Percentiles rank a stretch among this genome's conserved stretches.
phyloP scores from a whole-genome alignment of 2,888 invertebrate genomes.

The Diaphora mendica region DNA sequence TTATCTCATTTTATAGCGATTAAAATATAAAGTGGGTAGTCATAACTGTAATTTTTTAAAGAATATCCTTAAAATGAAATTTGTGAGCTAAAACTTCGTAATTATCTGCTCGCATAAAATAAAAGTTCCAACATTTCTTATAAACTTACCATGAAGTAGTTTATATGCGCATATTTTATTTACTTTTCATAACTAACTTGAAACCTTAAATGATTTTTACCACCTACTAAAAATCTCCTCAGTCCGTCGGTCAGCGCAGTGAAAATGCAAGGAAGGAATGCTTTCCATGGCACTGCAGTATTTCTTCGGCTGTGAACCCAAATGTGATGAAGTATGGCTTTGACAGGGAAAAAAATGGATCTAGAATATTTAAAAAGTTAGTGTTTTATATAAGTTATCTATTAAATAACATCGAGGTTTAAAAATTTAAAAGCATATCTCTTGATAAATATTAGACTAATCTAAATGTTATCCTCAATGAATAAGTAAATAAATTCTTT shows the following conservation, averaged over 20 bases:
- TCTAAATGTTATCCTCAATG: background rate
- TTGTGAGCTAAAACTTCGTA: constrained; percentile 41
- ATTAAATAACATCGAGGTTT: background rate
- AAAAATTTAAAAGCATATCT: background rate
- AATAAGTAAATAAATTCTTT: background rate
- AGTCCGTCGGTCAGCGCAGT: background rate
- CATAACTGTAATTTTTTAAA: constrained; percentile 31
- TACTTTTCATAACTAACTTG: constrained; percentile 32
- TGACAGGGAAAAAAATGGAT: too few relatives aligned
- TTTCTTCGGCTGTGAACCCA: too few relatives aligned
- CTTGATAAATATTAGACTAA: too few relatives aligned
- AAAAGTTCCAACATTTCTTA: constrained; percentile 46
- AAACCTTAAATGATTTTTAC: constrained; percentile 29
- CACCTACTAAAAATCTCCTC: constrained; percentile 32
- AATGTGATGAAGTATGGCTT: too few relatives aligned
- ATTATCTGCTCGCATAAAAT: constrained; percentile 43
- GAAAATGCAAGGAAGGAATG: too few relatives aligned
- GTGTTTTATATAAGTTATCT: background rate
- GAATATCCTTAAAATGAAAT: constrained; percentile 42
- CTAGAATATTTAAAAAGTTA: too few relatives aligned
- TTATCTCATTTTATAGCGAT: constrained; percentile 55
- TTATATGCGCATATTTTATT: constrained; percentile 50
- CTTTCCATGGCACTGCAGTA: too few relatives aligned
- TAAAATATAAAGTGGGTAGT: constrained; percentile 50
- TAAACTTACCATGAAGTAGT: constrained; percentile 39